Base-by-base conservation (phyloP, 2,797 vertebrate genomes). In the Danio aesculapii region DNA sequence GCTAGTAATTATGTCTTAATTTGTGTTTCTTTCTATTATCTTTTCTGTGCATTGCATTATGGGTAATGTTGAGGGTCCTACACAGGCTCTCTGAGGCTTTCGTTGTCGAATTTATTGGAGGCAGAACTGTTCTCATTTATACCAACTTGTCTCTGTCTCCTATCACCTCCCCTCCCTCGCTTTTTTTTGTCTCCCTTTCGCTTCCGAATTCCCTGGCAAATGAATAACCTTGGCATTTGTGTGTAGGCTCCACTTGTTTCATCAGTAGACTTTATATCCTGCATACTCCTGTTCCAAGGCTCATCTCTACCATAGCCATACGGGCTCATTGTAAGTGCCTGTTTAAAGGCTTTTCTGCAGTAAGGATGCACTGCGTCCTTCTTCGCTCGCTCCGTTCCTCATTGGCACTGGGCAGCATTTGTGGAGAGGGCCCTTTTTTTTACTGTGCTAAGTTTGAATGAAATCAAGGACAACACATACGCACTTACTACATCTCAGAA, bases 391-490 rank as follows among this genome's bases (percentile, higher is more conserved):
- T 86, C 79, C 72, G 58, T 83, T 83, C 70, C 6, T 76, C 3
- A 3, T 6, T 58, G 59, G 83, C 61, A 81, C 46, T 77, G 84
- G 84, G 79, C 84, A 85, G 73, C 81, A 64, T 86, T 86, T 85
- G 87, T 75, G 63, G 72, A 50, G 86, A 90, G 84, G 82, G 86
- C 78, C 62, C 80, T 66, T 77, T 44, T 73, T 59, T 71, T 73
- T 53, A 52, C 79, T 84, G 84, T 86, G 68, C 62, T 63, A 61
- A 79, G 77, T 79, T 81, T 90, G 81, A 91, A 90, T 84, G 78
- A 91, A 91, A 91, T 88, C 81, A 89, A 90, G 85, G 63, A 81
- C 70, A 21, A 13, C 47, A 52, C 9, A 85, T 86, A 77, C 72
- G 64, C 85, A 62, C 59, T 57, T 81, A 84, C 84, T 85, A 66